phyloP scores from a whole-genome alignment of 2,888 invertebrate genomes.

The Plutella xylostella region DNA sequence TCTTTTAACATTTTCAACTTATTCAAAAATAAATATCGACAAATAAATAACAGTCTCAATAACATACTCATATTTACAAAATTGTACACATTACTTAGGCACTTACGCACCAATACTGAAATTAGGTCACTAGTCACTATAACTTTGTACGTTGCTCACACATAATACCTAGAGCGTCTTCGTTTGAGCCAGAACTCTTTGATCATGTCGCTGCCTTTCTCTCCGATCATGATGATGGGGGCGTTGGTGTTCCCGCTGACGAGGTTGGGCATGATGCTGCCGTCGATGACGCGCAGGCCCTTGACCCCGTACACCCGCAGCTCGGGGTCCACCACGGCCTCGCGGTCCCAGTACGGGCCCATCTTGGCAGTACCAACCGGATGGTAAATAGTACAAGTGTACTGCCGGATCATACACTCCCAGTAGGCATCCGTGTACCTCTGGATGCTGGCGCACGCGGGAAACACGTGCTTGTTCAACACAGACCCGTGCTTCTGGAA shows the following conservation, averaged over 20 bases:
- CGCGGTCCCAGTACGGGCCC: slow-evolving; percentile 88
- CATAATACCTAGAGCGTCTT: slow-evolving; percentile 53
- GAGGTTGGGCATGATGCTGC: slow-evolving; percentile 87
- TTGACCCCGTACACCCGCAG: slow-evolving; percentile 83
- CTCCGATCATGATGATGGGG: slow-evolving; percentile 90
- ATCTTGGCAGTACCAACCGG: slow-evolving; percentile 90
- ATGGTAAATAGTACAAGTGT: slow-evolving; percentile 87
- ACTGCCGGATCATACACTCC: slow-evolving; percentile 89
- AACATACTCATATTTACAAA: slow-evolving; percentile 10
- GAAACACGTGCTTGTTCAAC: slow-evolving; percentile 78
- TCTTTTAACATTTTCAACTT: background rate
- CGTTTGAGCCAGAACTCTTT: slow-evolving; percentile 84
- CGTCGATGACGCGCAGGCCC: slow-evolving; percentile 84
- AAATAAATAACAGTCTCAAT: slow-evolving; percentile 10
- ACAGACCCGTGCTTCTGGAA: slow-evolving; percentile 80
- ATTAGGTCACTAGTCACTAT: background rate
- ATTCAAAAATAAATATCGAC: background rate
- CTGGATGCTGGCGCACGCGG: slow-evolving; percentile 77
- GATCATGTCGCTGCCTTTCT: slow-evolving; percentile 89
- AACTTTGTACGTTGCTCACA: slow-evolving; percentile 23
- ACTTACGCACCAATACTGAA: slow-evolving; percentile 27
- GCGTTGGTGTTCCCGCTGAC: slow-evolving; percentile 91
- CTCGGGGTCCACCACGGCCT: slow-evolving; percentile 86
- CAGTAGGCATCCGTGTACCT: slow-evolving; percentile 82
- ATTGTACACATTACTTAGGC: background rate